These are phyloP conservation scores for Centrocercus urophasianus DNA, from an alignment of 2,113 vertebrate species.

Conservation along the genomic window DNA sequence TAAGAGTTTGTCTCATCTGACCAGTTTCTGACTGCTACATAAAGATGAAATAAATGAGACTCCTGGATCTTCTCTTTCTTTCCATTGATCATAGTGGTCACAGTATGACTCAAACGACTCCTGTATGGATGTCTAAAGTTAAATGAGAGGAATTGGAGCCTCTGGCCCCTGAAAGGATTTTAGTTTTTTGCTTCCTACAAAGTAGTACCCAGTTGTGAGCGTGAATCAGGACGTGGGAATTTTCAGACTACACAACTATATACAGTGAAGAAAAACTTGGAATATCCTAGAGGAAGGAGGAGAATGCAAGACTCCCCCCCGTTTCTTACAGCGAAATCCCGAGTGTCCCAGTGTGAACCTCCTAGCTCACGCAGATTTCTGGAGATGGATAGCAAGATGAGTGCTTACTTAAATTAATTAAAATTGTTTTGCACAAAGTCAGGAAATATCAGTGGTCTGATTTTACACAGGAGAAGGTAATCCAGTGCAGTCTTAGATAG, in stretches of 20 bases:
- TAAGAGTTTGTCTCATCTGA: background rate
- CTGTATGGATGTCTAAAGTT: background rate
- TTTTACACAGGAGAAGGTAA: background rate
- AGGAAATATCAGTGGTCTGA: background rate
- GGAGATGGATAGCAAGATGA: background rate
- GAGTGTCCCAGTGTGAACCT: background rate
- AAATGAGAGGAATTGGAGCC: background rate
- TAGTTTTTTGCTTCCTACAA: rapidly evolving
- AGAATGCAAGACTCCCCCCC: background rate
- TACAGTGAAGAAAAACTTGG: background rate
- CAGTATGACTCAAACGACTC: background rate
- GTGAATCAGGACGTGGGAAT: background rate
- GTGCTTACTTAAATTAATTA: background rate
- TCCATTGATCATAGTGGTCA: background rate
- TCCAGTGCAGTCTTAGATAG: background rate
- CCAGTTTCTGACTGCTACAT: background rate
- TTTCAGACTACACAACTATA: background rate
- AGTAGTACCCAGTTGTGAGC: rapidly evolving
- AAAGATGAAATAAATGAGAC: background rate
- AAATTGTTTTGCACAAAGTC: background rate
- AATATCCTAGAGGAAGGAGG: background rate
- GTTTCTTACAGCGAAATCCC: background rate
- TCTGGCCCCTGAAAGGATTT: background rate
- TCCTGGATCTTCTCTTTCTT: background rate
- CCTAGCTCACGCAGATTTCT: background rate